Evolutionary conservation across 1,140 invertebrate species (phyloP), one percentile per base, ranked within the genome.

Genomic region (Spodoptera frugiperda): DNA sequence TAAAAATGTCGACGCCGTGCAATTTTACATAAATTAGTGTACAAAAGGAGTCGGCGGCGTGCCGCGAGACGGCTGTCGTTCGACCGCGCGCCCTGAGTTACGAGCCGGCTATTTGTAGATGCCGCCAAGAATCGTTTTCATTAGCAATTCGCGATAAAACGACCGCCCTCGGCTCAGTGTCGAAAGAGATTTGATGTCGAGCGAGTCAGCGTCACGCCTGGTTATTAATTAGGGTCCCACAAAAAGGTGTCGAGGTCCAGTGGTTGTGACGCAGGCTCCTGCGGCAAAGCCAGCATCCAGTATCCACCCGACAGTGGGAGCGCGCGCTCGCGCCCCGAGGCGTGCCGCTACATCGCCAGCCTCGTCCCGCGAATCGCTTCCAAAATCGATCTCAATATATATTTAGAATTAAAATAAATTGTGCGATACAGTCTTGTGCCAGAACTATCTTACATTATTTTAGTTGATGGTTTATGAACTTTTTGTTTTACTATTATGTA

Each of bases 161-260:
- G 17, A 59, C 17, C 54, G 61, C 30, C 46, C 65, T 54, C 25
- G 57, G 48, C 65, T 67, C 44, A 71, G 25, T 33, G 15, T 49
- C 67, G 61, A 79, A 67, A 70, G 65, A 77, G 84, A 89, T 89
- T 87, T 83, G 80, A 84, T 78, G 83, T 84, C 77, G 77, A 84
- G 84, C 84, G 80, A 79, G 85, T 89, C 82, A 82, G 76, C 81
- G 85, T 88, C 85, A 87, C 82, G 81, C 83, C 84, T 82, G 82
- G 84, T 88, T 87, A 92, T 92, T 90, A 91, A 92, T 91, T 89
- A 89, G 89, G 88, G 89, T 87, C 84, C 87, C 87, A 79, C 86
- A 91, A 90, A 89, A 89, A 91, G 89, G 89, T 89, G 90, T 85
- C 86, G 83, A 83, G 89, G 87, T 88, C 86, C 87, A 88, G 81